Base-by-base conservation (phyloP, 1,140 invertebrate species). In the Archivesica marissinica region DNA sequence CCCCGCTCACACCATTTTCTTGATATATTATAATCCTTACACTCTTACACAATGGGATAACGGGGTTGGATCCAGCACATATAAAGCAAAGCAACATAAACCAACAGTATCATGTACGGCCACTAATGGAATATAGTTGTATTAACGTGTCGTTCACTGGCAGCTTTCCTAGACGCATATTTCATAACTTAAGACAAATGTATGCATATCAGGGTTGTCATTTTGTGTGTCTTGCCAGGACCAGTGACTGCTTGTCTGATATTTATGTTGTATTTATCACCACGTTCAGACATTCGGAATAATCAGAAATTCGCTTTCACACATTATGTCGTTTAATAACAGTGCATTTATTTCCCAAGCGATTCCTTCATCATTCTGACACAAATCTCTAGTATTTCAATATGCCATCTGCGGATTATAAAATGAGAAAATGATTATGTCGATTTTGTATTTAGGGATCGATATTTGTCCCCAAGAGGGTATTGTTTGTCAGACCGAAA, bases 371-470 rank as follows among this genome's bases (percentile, higher is more conserved):
- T 66, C 61, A 66, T 66, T 72, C 15, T 30, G 68, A 72, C 50
- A 72, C 68, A 50, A 72, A 72, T 72, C 68, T 72, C 23, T 3
- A 23, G 25, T 72, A 30, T 44, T 41, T 50, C 68, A 33, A 47
- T 72, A 72, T 44, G 68, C 39, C n/a, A 41, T 33, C n/a, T 44
- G 50, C 41, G 25, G 68, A 72, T 72, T 72, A 72, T 47, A 44
- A 44, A 44, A 41, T 47, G 68, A 44, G 68, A 72, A 72, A 72
- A 72, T 72, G 33, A 41, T 72, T 33, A 50, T 50, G 68, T 72
- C 68, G 68, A 72, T 33, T 56, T 72, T 50, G 68, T 72, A 47
- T n/a, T 72, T 23, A 30, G 68, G 41, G 41, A 50, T 72, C 68
- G 44, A 72, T 72, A 72, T 47, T 30, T 72, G 28, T 47, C 38